Base-by-base conservation (phyloP, 2,888 invertebrate species). In the Euclidia mi region DNA sequence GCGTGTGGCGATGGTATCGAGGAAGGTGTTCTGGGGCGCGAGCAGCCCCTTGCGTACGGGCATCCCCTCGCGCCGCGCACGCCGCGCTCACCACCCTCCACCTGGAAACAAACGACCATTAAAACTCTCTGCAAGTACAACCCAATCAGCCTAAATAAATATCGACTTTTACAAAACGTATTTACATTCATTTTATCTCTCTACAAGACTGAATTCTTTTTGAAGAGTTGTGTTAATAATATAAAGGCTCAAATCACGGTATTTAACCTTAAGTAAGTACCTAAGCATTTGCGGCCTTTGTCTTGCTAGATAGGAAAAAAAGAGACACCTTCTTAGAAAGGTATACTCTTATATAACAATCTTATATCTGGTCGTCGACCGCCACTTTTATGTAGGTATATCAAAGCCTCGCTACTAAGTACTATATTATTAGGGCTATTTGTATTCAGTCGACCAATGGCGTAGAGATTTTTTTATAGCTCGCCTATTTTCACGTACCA, bases 11-110 rank as follows among this genome's bases (percentile, higher is more conserved):
- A 99, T 99, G 78, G 99, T 99, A 95, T 99, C 99, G 87, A 99
- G 96, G 95, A 99, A 99, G 82, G 98, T 99, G 95, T 99, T 99
- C 95, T 99, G 99, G 94, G 99, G 99, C 94, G 99, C 98, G 87
- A 99, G 96, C 82, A 99, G 97, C 95, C 98, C 98, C 96, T 98
- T 98, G 93, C 98, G 96, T 90, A 97, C 98, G 95, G 98, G 98
- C 98, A 98, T 98, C 88, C 84, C 94, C 88, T 80, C 82, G 76
- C 84, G 76, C 87, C 87, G 92, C 89, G 92, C 89, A 78, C 84
- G 81, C 76, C 75, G 90, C 92, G 90, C 92, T 76, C 82, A 65
- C 80, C 80, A 76, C 81, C 85, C 82, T 79, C 84, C 79, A 83
- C 88, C 92, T 91, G 84, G 2, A 77, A 78, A 60, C 67, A 82